A percentile compares a stretch with the other conserved stretches of the same genome.
Evolutionary conservation across 2,797 vertebrate genomes (phyloP).

Genomic region (Enteromius paludinosus): DNA sequence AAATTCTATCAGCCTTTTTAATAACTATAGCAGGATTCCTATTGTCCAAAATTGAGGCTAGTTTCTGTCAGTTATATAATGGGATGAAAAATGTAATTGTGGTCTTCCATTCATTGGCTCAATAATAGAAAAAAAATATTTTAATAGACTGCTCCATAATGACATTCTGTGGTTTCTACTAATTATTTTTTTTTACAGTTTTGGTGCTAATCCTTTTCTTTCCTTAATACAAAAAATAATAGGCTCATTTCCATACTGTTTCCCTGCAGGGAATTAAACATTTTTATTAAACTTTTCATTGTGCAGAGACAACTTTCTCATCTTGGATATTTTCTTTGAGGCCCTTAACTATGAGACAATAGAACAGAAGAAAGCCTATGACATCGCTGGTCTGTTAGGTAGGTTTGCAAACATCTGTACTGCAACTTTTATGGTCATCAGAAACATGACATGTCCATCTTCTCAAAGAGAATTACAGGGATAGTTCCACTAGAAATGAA

Average conservation of each 20-base stretch:
- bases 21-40: conserved; percentile 41
- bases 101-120: conserved; percentile 45
- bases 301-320: conserved; percentile 95
- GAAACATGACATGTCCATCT: neutral
- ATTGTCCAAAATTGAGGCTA: conserved; percentile 40
- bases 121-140: conserved; percentile 43
- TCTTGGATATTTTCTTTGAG: conserved; percentile 98
- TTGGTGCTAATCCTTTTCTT: conserved; percentile 37
- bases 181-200: conserved; percentile 42
- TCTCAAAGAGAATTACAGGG: neutral
- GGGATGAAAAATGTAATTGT: conserved; percentile 59
- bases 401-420: conserved; percentile 54
- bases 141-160: conserved; percentile 51
- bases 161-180: conserved; percentile 51
- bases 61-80: conserved; percentile 52
- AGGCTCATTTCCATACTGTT: conserved; percentile 10
- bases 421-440: neutral
- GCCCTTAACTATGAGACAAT: conserved; percentile 95
- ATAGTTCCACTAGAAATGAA: neutral
- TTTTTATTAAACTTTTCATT: conserved; percentile 23
- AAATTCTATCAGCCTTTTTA: conserved; percentile 27
- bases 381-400: conserved; percentile 94
- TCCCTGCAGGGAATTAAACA: conserved; percentile 34
- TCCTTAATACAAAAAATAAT: conserved; percentile 44
- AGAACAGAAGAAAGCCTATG: conserved; percentile 96